Base-by-base conservation (phyloP, 2,797 vertebrate genomes). In the Pangasius mekongensis region DNA sequence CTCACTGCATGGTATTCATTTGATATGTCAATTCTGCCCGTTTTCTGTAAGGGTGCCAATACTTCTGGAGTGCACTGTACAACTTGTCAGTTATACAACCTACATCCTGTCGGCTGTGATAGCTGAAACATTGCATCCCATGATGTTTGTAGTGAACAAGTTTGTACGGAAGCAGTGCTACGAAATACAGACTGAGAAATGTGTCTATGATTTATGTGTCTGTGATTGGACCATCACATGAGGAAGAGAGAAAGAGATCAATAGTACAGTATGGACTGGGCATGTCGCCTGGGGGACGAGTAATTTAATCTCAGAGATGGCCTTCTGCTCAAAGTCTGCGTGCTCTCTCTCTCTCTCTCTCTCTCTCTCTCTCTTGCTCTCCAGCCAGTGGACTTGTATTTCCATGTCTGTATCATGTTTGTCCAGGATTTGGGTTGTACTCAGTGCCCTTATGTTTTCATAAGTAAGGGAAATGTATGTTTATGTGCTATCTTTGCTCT, bases 271-370 rank as follows among this genome's bases (percentile, higher is more conserved):
- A 84, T 88, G 81, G 69, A 60, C 85, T 90, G n/a, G 87, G 67
- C 80, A 69, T 81, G 82, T 71, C 24, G 76, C 88, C 85, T 69
- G 10, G 67, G 87, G 77, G 90, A 73, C 47, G 78, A 86, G 90
- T 91, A 91, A 92, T 90, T 91, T 77, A 91, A 92, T 92, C 82
- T 88, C 83, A 87, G 77, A 88, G 85, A 88, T 87, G 84, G 83
- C 78, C 87, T 89, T 74, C 30, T 84, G 43, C 86, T 86, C 74
- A 27, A 84, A 18, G 64, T 78, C 81, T 74, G 43, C 78, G 54
- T 52, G 33, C 64, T 67, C 30, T 82, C 67, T 76, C 43, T 67
- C 13, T 77, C 64, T 77, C n/a, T 66, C 33, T 92, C 3, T 67
- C 67, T 52, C 74, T 77, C 74, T 52, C 74, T 77, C 27, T 77